These are phyloP conservation scores for Schizaphis graminum DNA, from an alignment of 2,888 invertebrate genomes.

Conservation along the genomic window DNA sequence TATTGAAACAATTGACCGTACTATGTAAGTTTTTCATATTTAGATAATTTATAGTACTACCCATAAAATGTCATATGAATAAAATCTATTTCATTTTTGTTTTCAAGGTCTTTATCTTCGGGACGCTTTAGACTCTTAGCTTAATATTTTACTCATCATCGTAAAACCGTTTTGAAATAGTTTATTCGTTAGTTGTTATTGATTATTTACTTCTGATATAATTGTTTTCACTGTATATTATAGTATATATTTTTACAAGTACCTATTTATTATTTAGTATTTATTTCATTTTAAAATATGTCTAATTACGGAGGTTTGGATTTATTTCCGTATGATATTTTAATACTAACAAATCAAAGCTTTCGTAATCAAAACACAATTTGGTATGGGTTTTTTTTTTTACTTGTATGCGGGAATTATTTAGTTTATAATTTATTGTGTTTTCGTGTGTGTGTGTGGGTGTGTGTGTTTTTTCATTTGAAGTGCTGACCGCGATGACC, in stretches of 20 bases:
- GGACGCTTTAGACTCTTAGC: neutral
- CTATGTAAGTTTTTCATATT: constrained; percentile 2
- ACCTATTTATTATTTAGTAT: neutral
- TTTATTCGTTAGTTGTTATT: neutral
- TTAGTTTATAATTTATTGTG: constrained; percentile 10
- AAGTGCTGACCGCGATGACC: neutral
- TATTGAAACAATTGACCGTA: neutral
- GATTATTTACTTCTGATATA: neutral
- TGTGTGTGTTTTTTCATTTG: neutral
- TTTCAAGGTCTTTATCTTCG: neutral
- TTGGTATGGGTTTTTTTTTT: neutral
- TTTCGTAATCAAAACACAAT: neutral
- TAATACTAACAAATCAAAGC: neutral
- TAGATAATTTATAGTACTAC: neutral
- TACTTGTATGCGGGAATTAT: neutral
- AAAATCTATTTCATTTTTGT: neutral
- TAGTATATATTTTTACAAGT: neutral
- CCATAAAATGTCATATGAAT: constrained; percentile 7
- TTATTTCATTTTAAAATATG: neutral
- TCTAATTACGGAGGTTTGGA: neutral
- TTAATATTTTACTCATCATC: neutral
- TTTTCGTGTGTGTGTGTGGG: neutral
- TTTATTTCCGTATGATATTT: neutral
- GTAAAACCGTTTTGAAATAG: neutral
- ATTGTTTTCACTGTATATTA: neutral